These are phyloP conservation scores for Aethes cnicana DNA, from an alignment of 2,888 invertebrate genomes.

Conservation along the genomic window DNA sequence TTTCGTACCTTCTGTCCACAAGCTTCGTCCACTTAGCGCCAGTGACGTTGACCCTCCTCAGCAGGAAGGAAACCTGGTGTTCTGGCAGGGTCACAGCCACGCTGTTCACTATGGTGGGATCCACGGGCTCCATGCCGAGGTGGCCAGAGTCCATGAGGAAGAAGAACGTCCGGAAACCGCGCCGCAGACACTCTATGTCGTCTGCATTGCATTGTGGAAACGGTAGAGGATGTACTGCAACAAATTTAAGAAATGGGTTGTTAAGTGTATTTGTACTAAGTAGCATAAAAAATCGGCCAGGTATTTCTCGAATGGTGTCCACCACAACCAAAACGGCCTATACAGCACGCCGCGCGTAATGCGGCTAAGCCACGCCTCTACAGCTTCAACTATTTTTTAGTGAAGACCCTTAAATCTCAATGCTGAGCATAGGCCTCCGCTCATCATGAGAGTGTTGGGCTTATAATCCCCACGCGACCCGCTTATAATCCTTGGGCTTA, in stretches of 20 bases:
- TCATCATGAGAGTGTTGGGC: no score
- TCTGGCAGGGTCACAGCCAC: constrained; percentile 61
- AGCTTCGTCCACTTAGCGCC: constrained; percentile 72
- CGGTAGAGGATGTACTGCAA: constrained; percentile 57
- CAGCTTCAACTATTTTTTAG: no score
- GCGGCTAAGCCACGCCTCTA: no score
- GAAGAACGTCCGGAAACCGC: constrained; percentile 69
- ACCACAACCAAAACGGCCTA: no score
- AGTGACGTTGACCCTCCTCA: constrained; percentile 68
- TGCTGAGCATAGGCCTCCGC: no score
- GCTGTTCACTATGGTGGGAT: constrained; percentile 64
- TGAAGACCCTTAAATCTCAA: no score
- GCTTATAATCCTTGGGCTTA: no score
- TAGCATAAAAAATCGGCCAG: no score
- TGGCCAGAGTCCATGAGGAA: constrained; percentile 67
- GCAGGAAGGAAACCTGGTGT: constrained; percentile 58
- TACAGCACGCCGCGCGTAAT: no score
- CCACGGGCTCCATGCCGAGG: constrained; percentile 65
- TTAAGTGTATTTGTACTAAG: no score
- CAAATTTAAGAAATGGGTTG: constrained; percentile 26
- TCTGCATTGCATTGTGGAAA: constrained; percentile 67
- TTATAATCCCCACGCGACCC: no score
- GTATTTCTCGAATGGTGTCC: no score
- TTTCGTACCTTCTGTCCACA: constrained; percentile 55
- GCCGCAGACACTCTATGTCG: constrained; percentile 64